These are phyloP conservation scores for Lochmaea crataegi DNA, from an alignment of 2,888 invertebrate species.

Conservation along the genomic window DNA sequence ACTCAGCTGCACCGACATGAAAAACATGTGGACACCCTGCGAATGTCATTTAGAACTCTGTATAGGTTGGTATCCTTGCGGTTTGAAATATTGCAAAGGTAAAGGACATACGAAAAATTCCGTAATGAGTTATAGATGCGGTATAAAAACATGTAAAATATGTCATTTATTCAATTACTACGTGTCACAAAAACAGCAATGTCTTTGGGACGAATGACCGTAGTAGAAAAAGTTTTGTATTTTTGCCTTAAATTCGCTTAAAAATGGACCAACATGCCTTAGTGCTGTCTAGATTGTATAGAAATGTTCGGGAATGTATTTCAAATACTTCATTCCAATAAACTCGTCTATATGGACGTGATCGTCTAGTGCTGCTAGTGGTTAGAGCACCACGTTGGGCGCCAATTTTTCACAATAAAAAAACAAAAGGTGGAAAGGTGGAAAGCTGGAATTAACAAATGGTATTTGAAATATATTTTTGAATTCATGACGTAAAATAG, in stretches of 20 bases:
- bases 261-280: constrained; percentile 64
- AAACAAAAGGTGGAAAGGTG: background rate
- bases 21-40: constrained; percentile 79
- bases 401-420: too few species aligned
- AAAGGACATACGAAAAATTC: constrained; percentile 69
- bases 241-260: constrained; percentile 55
- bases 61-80: constrained; percentile 96
- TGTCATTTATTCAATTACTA: constrained; percentile 90
- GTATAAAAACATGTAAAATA: constrained; percentile 94
- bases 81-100: constrained; percentile 90
- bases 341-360: background rate
- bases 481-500: background rate
- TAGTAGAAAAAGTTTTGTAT: constrained; percentile 37
- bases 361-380: too few species aligned
- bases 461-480: background rate
- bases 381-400: too few species aligned
- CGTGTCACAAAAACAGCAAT: constrained; percentile 84
- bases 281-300: constrained; percentile 48
- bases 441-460: too few species aligned
- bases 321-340: background rate
- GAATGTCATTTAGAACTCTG: constrained; percentile 88
- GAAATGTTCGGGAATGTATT: background rate
- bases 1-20: constrained; percentile 74
- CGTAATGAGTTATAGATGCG: constrained; percentile 83
- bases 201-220: constrained; percentile 78